phyloP scores from a whole-genome alignment of 2,113 vertebrate genomes.

The Glaucomys volans region DNA sequence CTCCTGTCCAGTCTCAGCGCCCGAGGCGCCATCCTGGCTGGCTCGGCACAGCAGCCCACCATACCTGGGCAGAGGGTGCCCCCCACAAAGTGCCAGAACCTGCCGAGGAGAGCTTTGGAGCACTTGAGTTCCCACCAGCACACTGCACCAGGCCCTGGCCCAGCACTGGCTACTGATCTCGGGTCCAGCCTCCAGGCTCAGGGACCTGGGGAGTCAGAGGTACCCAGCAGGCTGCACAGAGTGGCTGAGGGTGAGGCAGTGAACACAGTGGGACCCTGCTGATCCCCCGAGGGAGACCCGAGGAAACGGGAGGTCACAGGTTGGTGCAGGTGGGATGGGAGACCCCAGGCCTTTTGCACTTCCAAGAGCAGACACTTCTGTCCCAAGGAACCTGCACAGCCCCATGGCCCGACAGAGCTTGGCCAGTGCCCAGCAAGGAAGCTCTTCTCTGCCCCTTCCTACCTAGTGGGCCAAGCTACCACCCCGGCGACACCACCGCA shows the following conservation, averaged over 20 bases:
- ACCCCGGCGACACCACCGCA: slow-evolving; percentile 87
- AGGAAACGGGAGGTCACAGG: background rate
- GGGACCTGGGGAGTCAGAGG: accelerated
- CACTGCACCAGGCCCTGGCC: too few relatives aligned
- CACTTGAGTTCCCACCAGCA: accelerated
- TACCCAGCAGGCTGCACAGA: too few relatives aligned
- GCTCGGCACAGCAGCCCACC: background rate
- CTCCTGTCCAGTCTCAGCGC: accelerated
- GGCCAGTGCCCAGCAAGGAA: background rate
- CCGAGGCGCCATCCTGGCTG: accelerated
- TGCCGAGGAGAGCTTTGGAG: background rate
- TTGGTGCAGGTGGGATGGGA: background rate
- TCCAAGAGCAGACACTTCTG: background rate
- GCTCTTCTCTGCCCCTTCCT: slow-evolving; percentile 80
- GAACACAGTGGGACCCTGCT: accelerated
- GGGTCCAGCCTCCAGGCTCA: background rate
- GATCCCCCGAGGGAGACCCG: background rate
- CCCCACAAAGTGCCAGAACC: background rate
- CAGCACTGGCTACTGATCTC: background rate
- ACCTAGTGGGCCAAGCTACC: slow-evolving; percentile 93
- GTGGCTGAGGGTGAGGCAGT: accelerated
- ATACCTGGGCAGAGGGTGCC: background rate
- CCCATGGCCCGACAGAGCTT: accelerated
- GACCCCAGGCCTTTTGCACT: background rate
- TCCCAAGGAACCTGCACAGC: background rate